Percentiles rank a stretch among this genome's conserved stretches.
Evolutionary conservation across 2,113 vertebrate species (phyloP).

Genomic region (Crotophaga sulcirostris): DNA sequence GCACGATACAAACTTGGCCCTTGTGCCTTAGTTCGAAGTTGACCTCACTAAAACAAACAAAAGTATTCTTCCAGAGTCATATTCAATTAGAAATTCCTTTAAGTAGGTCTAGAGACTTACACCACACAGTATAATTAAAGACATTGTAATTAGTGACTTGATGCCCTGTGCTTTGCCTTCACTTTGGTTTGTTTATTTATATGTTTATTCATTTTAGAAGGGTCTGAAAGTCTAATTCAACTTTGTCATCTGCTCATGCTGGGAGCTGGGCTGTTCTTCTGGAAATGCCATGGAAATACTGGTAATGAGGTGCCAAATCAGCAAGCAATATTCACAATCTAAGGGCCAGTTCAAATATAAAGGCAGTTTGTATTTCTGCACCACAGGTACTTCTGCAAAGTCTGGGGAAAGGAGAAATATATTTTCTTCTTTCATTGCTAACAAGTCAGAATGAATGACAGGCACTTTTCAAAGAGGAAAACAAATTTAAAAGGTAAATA

Average conservation of each 20-base stretch:
- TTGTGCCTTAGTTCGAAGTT: not conserved
- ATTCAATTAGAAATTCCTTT: not conserved
- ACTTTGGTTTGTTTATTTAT: not conserved
- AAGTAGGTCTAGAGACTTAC: not conserved
- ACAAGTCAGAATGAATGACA: not conserved
- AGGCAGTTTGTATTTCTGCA: slow-evolving; percentile 20
- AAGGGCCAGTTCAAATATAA: slow-evolving; percentile 10
- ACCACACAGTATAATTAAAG: not conserved
- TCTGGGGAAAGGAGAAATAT: not conserved
- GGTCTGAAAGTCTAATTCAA: slow-evolving; percentile 26
- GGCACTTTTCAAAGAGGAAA: not conserved
- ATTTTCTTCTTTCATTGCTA: not conserved
- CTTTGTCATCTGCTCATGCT: slow-evolving; percentile 32
- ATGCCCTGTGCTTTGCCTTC: slow-evolving; percentile 7
- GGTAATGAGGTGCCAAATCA: slow-evolving; percentile 25
- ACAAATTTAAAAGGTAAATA: not conserved
- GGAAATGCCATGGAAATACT: slow-evolving; percentile 5
- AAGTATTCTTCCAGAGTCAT: not conserved
- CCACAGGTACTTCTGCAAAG: not conserved
- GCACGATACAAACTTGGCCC: not conserved
- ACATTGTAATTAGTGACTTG: not conserved
- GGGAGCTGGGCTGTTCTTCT: slow-evolving; percentile 9
- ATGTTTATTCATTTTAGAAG: not conserved
- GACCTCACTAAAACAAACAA: not conserved
- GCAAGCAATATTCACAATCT: slow-evolving; percentile 19